Percentiles rank a stretch among this genome's conserved stretches.
Conservation (phyloP, 1,140 invertebrate genomes). For the Caenorhabditis briggsae region DNA sequence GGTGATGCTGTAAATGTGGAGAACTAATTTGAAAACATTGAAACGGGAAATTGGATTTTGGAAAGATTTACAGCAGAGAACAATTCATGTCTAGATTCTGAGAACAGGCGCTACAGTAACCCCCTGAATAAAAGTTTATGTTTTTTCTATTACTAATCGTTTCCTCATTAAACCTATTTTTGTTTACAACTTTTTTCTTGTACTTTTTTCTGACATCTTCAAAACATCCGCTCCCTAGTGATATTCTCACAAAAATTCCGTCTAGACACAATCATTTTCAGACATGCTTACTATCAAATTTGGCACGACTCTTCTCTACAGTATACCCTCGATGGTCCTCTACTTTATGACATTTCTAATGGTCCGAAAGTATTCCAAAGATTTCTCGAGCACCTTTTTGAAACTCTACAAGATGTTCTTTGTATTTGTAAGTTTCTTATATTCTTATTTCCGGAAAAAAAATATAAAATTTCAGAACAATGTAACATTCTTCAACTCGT, state of each 20-base stretch:
- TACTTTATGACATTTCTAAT: not conserved
- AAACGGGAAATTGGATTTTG: too few relatives aligned
- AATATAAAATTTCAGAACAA: not conserved
- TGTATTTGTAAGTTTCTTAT: slow-evolving; percentile 3
- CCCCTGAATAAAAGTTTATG: too few relatives aligned
- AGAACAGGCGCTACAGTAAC: too few relatives aligned
- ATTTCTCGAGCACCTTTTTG: not conserved
- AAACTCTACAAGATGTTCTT: slow-evolving; percentile 1
- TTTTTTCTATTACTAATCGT: too few relatives aligned
- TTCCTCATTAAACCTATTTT: too few relatives aligned
- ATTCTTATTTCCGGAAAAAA: not conserved
- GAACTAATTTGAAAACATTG: too few relatives aligned
- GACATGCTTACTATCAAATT: slow-evolving; percentile 31
- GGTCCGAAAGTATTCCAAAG: not conserved
- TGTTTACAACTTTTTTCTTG: too few relatives aligned
- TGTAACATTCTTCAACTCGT: slow-evolving; percentile 21
- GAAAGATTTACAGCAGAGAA: too few relatives aligned
- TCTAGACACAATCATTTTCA: not conserved
- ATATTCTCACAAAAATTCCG: too few relatives aligned
- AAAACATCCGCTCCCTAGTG: not conserved
- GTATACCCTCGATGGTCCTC: slow-evolving; percentile 21
- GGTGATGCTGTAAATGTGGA: too few relatives aligned
- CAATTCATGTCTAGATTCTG: too few relatives aligned
- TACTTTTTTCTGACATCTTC: not conserved
- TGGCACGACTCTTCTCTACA: slow-evolving; percentile 37